Evolutionary conservation across 1,140 invertebrate species (phyloP).

Genomic region (Drosophila nannoptera): DNA sequence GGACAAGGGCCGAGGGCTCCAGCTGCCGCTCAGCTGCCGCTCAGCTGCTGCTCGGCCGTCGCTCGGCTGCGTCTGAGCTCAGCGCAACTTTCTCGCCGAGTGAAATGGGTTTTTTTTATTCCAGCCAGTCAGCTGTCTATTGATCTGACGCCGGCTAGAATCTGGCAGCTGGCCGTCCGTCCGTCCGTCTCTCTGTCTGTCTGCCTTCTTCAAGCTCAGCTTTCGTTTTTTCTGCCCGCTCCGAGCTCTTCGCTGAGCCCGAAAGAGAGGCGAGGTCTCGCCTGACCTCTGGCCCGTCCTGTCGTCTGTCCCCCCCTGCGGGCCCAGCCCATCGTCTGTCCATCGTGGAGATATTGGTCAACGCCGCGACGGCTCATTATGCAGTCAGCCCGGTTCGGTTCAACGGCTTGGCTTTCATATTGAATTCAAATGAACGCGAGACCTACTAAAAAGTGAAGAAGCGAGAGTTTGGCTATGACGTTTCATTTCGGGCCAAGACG

Average conservation of each 20-base stretch:
- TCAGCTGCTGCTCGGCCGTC: neutral
- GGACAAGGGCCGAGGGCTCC: conserved; percentile 3
- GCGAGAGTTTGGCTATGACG: conserved; percentile 67
- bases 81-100: conserved; percentile 58
- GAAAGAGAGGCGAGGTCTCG: too few relatives aligned
- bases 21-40: neutral
- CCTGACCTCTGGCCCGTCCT: too few relatives aligned
- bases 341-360: neutral
- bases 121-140: conserved; percentile 5
- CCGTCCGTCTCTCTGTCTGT: neutral
- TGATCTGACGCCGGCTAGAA: neutral
- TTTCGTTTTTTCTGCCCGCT: conserved; percentile 38
- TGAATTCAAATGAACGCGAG: conserved; percentile 35
- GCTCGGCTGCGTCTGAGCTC: too few relatives aligned
- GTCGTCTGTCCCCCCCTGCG: too few relatives aligned
- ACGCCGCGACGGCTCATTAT: neutral
- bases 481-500: conserved; percentile 32
- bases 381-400: conserved; percentile 21
- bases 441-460: conserved; percentile 62
- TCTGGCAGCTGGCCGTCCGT: conserved; percentile 6
- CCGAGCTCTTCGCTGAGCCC: too few relatives aligned
- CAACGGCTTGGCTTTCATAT: conserved; percentile 60
- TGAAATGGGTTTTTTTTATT: conserved; percentile 46
- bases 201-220: conserved; percentile 15
- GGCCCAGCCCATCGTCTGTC: too few relatives aligned